A percentile compares a stretch with the other conserved stretches of the same genome.
Evolutionary conservation across 2,888 invertebrate species (phyloP).

Genomic region (Anthoptus insignis): DNA sequence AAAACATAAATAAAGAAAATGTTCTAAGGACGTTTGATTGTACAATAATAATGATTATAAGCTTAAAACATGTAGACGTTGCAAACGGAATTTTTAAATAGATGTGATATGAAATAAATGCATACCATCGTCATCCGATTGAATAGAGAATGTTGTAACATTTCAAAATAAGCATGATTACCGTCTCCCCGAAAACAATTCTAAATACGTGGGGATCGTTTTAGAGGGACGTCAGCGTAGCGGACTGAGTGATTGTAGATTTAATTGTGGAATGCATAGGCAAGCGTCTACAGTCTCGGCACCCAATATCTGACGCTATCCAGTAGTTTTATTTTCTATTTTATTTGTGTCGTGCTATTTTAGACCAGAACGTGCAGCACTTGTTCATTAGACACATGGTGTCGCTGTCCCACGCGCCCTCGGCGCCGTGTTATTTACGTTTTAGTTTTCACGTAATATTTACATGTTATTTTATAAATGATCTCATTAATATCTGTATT

Average conservation of each 20-base stretch:
- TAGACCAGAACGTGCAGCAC: conserved; percentile 79
- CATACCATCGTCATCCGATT: conserved; percentile 10
- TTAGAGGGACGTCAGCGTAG: conserved; percentile 37
- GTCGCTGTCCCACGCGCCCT: conserved; percentile 70
- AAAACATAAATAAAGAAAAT: too few species aligned
- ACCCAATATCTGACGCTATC: conserved; percentile 80
- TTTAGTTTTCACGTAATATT: conserved; percentile 49
- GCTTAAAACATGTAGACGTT: not conserved
- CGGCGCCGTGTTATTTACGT: conserved; percentile 60
- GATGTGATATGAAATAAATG: conserved; percentile 1
- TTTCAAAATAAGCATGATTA: conserved; percentile 18
- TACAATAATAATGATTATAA: not conserved
- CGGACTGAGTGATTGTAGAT: conserved; percentile 43
- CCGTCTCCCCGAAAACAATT: conserved; percentile 11
- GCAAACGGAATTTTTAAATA: conserved; percentile 12
- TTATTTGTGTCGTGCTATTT: conserved; percentile 87
- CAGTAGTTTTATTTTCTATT: conserved; percentile 84
- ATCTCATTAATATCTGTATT: too few species aligned
- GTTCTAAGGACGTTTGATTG: too few species aligned
- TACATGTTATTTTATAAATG: too few species aligned
- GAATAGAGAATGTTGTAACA: conserved; percentile 22
- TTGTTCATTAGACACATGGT: conserved; percentile 74
- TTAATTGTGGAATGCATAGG: conserved; percentile 52
- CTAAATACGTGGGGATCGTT: conserved; percentile 36
- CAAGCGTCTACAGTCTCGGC: conserved; percentile 53